phyloP scores from a whole-genome alignment of 2,113 vertebrate species.

The Campylomormyrus tamandua region DNA sequence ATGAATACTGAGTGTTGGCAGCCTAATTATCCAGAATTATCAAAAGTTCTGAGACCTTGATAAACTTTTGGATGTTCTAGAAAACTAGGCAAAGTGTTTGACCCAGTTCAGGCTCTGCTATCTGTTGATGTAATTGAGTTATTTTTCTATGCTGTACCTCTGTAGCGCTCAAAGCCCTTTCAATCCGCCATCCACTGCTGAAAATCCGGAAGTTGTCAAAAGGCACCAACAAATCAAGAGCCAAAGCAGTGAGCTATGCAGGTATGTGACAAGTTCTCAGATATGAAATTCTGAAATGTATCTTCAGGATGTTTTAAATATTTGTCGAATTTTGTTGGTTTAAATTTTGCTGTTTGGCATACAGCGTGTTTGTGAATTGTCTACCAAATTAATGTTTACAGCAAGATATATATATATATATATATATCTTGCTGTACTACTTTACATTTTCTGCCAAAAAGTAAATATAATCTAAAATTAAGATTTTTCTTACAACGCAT shows the following conservation, averaged over 20 bases:
- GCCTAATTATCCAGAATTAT: not conserved
- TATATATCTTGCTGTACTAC: too few species aligned
- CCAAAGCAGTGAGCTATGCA: conserved; percentile 67
- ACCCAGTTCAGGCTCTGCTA: not conserved
- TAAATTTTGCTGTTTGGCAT: not conserved
- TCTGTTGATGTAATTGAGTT: not conserved
- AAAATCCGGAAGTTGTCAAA: conserved; percentile 69
- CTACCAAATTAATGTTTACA: not conserved
- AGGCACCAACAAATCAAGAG: conserved; percentile 67
- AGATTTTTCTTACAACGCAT: not conserved
- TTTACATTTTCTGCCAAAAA: not conserved
- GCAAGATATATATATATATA: too few species aligned
- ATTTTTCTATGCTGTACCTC: conserved; percentile 7
- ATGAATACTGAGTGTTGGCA: not conserved
- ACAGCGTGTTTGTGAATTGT: not conserved
- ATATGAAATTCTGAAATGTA: not conserved
- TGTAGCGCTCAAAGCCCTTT: conserved; percentile 71
- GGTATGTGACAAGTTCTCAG: conserved; percentile 53
- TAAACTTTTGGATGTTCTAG: not conserved
- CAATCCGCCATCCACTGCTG: conserved; percentile 61
- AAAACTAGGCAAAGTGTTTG: not conserved
- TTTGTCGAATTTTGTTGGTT: not conserved
- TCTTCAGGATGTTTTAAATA: not conserved
- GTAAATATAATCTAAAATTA: not conserved
- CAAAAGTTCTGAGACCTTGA: not conserved